Evolutionary conservation across 2,888 invertebrate species (phyloP).

Genomic region (Amaurobius ferox): DNA sequence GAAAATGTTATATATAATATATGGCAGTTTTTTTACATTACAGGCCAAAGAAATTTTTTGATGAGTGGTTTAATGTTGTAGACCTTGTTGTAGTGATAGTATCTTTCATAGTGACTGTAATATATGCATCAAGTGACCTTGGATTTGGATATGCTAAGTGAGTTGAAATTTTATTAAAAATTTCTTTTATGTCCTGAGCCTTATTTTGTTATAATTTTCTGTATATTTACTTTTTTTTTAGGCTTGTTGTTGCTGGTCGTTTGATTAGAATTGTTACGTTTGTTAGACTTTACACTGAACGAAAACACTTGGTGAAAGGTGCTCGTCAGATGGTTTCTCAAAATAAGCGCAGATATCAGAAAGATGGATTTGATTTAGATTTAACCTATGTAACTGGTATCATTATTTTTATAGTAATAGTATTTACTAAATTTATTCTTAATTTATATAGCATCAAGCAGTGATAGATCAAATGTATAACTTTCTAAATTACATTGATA

Average conservation of each 20-base stretch:
- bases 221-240: constrained; percentile 68
- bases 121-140: constrained; percentile 76
- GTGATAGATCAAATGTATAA: too few species aligned
- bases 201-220: too few species aligned
- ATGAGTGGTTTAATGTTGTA: constrained; percentile 78
- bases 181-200: neutral
- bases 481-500: too few species aligned
- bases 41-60: constrained; percentile 77
- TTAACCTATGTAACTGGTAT: constrained; percentile 79
- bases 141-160: constrained; percentile 76
- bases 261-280: constrained; percentile 78
- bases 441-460: too few species aligned
- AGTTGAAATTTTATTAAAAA: constrained; percentile 71
- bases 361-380: constrained; percentile 80
- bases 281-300: constrained; percentile 78
- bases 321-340: constrained; percentile 79
- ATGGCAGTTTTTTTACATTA: too few species aligned
- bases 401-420: neutral
- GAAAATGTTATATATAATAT: too few species aligned
- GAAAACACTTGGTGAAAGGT: constrained; percentile 77
- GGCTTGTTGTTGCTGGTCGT: constrained; percentile 77
- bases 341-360: constrained; percentile 79
- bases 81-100: constrained; percentile 78
- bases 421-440: too few species aligned
- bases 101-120: constrained; percentile 78